A percentile compares a stretch with the other conserved stretches of the same genome.
These are phyloP conservation scores for Dendrocincla tyrannina DNA, from an alignment of 2,797 vertebrate genomes.

Conservation along the genomic window DNA sequence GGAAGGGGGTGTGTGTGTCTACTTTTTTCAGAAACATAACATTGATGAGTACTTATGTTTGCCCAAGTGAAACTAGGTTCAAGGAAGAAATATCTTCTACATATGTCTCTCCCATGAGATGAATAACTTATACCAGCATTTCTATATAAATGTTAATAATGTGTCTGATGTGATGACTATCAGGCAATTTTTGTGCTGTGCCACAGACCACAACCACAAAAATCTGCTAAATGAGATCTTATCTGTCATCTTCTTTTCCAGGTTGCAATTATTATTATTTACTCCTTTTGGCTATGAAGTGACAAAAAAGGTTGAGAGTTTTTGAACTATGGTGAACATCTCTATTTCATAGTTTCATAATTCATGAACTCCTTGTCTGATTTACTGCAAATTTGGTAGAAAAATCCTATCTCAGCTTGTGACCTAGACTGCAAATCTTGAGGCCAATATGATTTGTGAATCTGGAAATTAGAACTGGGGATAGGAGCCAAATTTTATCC, in stretches of 20 bases:
- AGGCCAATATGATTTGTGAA: conserved; percentile 13
- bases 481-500: conserved; percentile 2
- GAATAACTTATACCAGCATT: background rate
- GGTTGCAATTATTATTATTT: conserved; percentile 19
- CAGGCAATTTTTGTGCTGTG: background rate
- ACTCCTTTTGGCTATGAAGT: background rate
- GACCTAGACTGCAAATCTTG: conserved; percentile 23
- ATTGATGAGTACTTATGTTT: background rate
- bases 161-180: background rate
- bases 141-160: conserved; percentile 34
- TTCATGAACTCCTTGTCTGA: background rate
- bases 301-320: conserved; percentile 5
- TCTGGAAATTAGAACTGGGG: background rate
- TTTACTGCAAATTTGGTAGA: conserved; percentile 40
- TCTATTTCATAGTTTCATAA: conserved; percentile 23
- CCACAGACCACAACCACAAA: background rate
- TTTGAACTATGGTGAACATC: conserved; percentile 25
- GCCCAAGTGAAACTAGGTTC: background rate
- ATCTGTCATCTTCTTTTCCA: background rate
- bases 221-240: background rate
- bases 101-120: background rate
- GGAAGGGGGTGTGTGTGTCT: background rate
- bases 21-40: background rate
- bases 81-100: background rate
- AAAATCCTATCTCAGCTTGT: conserved; percentile 5